A percentile compares a stretch with the other conserved stretches of the same genome.
Conservation (phyloP, 1,140 invertebrate species). For the Drosophila lini region DNA sequence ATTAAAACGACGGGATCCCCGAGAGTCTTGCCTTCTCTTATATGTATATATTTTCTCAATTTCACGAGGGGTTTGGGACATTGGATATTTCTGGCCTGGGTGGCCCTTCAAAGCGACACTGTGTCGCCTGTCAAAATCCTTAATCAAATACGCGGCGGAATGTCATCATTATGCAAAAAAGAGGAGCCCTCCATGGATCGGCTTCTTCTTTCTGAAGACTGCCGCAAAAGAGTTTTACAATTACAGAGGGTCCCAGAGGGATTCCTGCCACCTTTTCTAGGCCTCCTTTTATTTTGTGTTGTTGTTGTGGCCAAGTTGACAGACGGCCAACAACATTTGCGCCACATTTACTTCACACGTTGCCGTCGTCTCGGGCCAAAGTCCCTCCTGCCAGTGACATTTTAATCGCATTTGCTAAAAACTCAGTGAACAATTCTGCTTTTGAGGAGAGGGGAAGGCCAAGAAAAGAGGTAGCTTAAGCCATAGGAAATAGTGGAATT, state of each 20-base stretch:
- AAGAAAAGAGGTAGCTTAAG: constrained; percentile 6
- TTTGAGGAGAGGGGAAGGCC: constrained; percentile 4
- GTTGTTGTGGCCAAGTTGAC: constrained; percentile 49
- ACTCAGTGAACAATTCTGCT: constrained; percentile 82
- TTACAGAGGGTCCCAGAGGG: constrained; percentile 41
- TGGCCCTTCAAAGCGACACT: constrained; percentile 81
- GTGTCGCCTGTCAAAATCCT: constrained; percentile 83
- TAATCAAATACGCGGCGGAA: constrained; percentile 82
- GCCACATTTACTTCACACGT: constrained; percentile 82
- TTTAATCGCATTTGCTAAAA: constrained; percentile 84
- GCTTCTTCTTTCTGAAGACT: constrained; percentile 48
- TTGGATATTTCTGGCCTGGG: constrained; percentile 77
- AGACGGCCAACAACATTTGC: constrained; percentile 81
- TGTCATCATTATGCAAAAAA: constrained; percentile 81
- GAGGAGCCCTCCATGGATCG: constrained; percentile 35
- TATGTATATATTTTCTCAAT: constrained; percentile 18
- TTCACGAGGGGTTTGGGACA: constrained; percentile 50
- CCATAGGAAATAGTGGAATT: not conserved
- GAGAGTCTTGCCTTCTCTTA: constrained; percentile 2
- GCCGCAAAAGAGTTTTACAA: constrained; percentile 70
- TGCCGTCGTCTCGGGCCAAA: constrained; percentile 53
- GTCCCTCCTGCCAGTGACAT: constrained; percentile 68
- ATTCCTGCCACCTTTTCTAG: constrained; percentile 35
- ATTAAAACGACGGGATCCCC: constrained; percentile 74
- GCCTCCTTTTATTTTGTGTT: constrained; percentile 8